Conservation (phyloP, 2,888 invertebrate species). For the Mythimna loreyi region DNA sequence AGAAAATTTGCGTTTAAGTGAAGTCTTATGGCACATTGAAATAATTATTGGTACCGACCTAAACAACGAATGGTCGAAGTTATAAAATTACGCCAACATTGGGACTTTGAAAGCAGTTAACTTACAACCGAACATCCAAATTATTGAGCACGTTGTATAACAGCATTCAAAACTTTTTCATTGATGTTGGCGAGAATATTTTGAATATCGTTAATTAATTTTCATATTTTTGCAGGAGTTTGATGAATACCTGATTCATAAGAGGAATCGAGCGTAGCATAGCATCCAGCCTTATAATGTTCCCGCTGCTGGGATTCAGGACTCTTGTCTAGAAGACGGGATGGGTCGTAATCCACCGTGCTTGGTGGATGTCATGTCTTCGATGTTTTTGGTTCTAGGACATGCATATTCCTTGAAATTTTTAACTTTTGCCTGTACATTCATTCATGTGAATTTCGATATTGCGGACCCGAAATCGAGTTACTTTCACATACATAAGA, state of each 20-base stretch:
- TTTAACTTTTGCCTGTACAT: too few species aligned
- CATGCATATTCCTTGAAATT: too few species aligned
- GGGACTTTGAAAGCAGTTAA: conserved; percentile 41
- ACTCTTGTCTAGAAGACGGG: too few species aligned
- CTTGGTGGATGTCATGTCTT: too few species aligned
- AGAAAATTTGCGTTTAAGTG: neutral
- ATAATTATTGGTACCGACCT: conserved; percentile 16
- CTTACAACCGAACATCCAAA: conserved; percentile 50
- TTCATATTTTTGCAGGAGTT: conserved; percentile 14
- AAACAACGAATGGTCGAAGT: conserved; percentile 33
- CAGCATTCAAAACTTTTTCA: conserved; percentile 53
- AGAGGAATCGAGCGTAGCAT: too few species aligned
- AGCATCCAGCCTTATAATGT: too few species aligned
- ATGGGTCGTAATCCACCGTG: too few species aligned
- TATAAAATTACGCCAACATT: conserved; percentile 35
- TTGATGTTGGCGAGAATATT: conserved; percentile 40
- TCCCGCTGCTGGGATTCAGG: too few species aligned
- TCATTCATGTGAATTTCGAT: too few species aligned
- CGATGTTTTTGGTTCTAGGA: too few species aligned
- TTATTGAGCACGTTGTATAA: conserved; percentile 41
- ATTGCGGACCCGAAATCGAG: too few species aligned
- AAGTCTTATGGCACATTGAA: conserved; percentile 6
- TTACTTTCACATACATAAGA: too few species aligned
- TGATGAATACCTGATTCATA: neutral
- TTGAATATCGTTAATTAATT: conserved; percentile 31